Percentiles rank a stretch among this genome's conserved stretches.
phyloP scores from a whole-genome alignment of 92 coral and sea anemone species.

The Palythoa grandiflora region DNA sequence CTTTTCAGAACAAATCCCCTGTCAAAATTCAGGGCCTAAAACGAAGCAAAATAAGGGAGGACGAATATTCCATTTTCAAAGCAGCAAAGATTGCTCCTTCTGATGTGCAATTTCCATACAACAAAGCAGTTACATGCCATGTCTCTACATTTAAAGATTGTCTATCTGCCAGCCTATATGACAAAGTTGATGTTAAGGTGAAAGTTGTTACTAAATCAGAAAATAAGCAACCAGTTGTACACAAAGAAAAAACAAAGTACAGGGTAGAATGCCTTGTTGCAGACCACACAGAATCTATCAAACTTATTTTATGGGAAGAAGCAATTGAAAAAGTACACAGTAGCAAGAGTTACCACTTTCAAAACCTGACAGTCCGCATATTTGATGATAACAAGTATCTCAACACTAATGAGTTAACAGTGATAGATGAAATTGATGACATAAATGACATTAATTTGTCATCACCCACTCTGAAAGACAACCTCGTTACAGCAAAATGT shows the following conservation, averaged over 20 bases:
- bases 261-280: neutral
- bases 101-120: neutral
- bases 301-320: no score
- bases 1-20: slow-evolving; percentile 25
- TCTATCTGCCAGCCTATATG: slow-evolving; percentile 50
- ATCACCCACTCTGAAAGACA: slow-evolving; percentile 40
- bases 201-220: slow-evolving; percentile 64
- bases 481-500: neutral
- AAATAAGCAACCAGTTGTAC: slow-evolving; percentile 45
- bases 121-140: slow-evolving; percentile 40
- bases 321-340: neutral
- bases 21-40: slow-evolving; percentile 38
- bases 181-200: slow-evolving; percentile 62
- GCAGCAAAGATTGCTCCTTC: slow-evolving; percentile 34
- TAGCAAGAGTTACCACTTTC: slow-evolving; percentile 31
- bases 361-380: slow-evolving; percentile 33
- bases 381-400: slow-evolving; percentile 40
- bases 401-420: slow-evolving; percentile 41
- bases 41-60: neutral
- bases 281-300: neutral
- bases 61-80: slow-evolving; percentile 56
- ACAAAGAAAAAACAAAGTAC: neutral
- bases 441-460: slow-evolving; percentile 29
- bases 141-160: slow-evolving; percentile 57
- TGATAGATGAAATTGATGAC: slow-evolving; percentile 49